These are phyloP conservation scores for Ciona savignyi DNA, from an alignment of 23 tunicate species.

Conservation along the genomic window DNA sequence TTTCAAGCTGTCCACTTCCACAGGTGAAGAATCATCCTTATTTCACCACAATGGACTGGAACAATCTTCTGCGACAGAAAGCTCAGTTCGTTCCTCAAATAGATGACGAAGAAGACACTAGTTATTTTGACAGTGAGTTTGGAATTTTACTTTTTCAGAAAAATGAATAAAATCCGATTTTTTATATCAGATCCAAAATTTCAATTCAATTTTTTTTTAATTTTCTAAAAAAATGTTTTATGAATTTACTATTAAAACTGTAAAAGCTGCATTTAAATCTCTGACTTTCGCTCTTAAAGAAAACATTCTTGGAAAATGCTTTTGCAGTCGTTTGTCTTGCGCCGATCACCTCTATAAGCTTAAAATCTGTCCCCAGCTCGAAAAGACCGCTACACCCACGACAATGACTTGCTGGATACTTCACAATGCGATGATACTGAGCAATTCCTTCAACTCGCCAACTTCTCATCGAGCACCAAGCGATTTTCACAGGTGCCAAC, in stretches of 20 bases:
- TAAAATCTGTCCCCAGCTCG: conserved; percentile 70
- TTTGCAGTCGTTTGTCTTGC: too few relatives aligned
- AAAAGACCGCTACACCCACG: conserved; percentile 73
- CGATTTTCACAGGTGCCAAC: conserved; percentile 62
- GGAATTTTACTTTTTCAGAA: too few relatives aligned
- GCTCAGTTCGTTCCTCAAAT: conserved; percentile 88
- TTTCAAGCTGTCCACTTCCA: neutral
- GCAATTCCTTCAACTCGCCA: conserved; percentile 28
- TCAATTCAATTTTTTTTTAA: too few relatives aligned
- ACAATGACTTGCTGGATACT: conserved; percentile 6
- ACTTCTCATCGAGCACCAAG: conserved; percentile 64
- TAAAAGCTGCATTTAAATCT: too few relatives aligned
- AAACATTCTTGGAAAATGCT: neutral
- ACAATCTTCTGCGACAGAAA: conserved; percentile 68
- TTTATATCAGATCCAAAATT: too few relatives aligned
- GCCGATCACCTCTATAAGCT: too few relatives aligned
- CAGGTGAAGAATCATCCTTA: conserved; percentile 74
- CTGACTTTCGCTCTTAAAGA: too few relatives aligned
- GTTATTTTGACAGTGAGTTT: conserved; percentile 78
- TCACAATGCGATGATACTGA: conserved; percentile 40
- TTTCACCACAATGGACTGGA: conserved; percentile 76
- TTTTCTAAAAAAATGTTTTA: too few relatives aligned
- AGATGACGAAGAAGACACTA: conserved; percentile 91
- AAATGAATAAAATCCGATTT: too few relatives aligned
- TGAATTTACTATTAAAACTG: too few relatives aligned